A percentile compares a stretch with the other conserved stretches of the same genome.
Conservation (phyloP, 2,888 invertebrate species). For the Noctua comes region DNA sequence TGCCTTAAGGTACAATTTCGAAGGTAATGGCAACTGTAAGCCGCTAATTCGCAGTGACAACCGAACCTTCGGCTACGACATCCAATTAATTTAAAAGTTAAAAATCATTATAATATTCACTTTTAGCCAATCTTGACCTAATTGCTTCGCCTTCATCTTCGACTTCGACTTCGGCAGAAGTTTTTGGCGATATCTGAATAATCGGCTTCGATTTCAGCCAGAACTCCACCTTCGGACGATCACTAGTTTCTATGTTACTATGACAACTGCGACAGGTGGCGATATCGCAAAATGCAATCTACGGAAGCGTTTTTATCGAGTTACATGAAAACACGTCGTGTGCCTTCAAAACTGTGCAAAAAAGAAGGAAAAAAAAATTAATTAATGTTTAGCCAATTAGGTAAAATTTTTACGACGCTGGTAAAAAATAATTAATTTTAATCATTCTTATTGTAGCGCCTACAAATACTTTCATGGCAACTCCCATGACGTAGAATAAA, state of each 20-base stretch:
- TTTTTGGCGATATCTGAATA: too few relatives aligned
- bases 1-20: too few relatives aligned
- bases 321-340: too few relatives aligned
- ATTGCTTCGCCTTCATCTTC: too few relatives aligned
- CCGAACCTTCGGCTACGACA: not conserved
- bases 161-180: too few relatives aligned
- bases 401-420: not conserved
- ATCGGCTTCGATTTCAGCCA: not conserved
- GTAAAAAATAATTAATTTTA: not conserved
- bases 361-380: too few relatives aligned
- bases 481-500: not conserved
- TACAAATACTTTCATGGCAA: conserved; percentile 7
- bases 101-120: not conserved
- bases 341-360: not conserved
- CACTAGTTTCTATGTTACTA: too few relatives aligned
- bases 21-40: not conserved
- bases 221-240: too few relatives aligned
- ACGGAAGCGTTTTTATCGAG: too few relatives aligned
- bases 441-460: conserved; percentile 18
- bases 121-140: too few relatives aligned
- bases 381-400: not conserved
- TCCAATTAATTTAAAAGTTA: not conserved
- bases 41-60: not conserved
- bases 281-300: too few relatives aligned
- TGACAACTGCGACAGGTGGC: too few relatives aligned